A percentile compares a stretch with the other conserved stretches of the same genome.
These are phyloP conservation scores for Rhizoglyphus robini DNA, from an alignment of 1,140 invertebrate species.

Conservation along the genomic window DNA sequence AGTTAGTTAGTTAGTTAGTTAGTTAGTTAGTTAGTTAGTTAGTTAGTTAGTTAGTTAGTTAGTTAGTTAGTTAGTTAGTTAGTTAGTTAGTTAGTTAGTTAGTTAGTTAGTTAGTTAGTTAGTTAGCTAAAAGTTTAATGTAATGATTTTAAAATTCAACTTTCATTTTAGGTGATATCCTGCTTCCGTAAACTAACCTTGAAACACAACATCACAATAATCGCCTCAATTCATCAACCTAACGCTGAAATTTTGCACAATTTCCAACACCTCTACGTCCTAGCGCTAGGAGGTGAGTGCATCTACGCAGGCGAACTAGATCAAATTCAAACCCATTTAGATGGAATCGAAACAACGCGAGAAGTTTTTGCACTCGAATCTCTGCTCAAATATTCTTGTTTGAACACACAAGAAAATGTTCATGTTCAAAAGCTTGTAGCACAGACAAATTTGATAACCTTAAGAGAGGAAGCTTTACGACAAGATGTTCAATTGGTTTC, in stretches of 20 bases:
- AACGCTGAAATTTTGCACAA: not conserved
- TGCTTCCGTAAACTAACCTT: not conserved
- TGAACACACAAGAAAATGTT: too few relatives aligned
- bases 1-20: too few relatives aligned
- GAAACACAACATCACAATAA: not conserved
- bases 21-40: too few relatives aligned
- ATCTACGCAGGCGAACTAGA: not conserved
- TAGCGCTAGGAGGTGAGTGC: slow-evolving; percentile 11
- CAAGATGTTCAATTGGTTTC: not conserved
- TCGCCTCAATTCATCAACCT: slow-evolving; percentile 8
- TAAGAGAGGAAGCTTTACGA: too few relatives aligned
- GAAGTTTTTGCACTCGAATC: slow-evolving; percentile 1
- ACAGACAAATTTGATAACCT: not conserved
- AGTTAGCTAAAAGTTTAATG: not conserved
- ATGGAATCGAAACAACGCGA: not conserved
- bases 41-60: too few relatives aligned
- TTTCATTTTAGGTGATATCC: slow-evolving; percentile 1
- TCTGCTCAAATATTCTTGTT: slow-evolving; percentile 8
- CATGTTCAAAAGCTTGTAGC: not conserved
- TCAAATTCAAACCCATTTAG: too few relatives aligned
- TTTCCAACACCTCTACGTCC: not conserved
- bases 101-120: too few relatives aligned
- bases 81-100: too few relatives aligned
- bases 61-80: too few relatives aligned
- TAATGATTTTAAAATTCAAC: not conserved